Base-by-base conservation (phyloP, 2,888 invertebrate species). In the Gymnocheta viridis region DNA sequence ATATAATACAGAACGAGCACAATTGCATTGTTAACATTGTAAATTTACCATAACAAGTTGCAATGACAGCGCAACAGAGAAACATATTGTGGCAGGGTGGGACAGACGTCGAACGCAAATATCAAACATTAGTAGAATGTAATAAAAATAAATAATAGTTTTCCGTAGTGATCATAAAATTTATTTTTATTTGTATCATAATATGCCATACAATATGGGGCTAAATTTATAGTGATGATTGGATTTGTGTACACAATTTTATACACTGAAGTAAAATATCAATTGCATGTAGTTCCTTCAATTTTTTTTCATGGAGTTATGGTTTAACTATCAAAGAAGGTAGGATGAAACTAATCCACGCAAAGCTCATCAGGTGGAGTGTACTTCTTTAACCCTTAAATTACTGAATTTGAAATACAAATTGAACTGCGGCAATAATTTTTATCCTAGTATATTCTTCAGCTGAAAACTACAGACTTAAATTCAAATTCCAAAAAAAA, bases 131-230 rank as follows among this genome's bases (percentile, higher is more conserved):
- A 24, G 41, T 27, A 60, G 67, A 60, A 67, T 72, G 27, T 27
- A 60, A 82, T 73, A 78, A 73, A 78, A 73, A 32, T 73, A 72
- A 78, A 78, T 58, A 77, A 82, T 78, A 78, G 82, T 67, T 82
- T 77, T 44, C 22, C 32, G 60, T 82, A 44, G 49, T 67, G 51
- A 73, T 82, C 64, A 72, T 77, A 82, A 62, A 82, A 82, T 82
- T 66, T 77, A 70, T 60, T 77, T 82, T 82, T 67, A 82, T 77
- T 72, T 72, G 41, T 38, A 17, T 73, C 66, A 73, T 80, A 80
- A 79, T 72, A 47, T 64, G 32, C 19, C 35, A 35, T 47, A 19
- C 32, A 66, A 79, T 64, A 78, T 79, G 72, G 19, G 24, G 9
- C 22, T n/a, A 29, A 51, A 60, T 24, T 69, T 10, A 17, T 51